A percentile compares a stretch with the other conserved stretches of the same genome.
phyloP scores from a whole-genome alignment of 2,888 invertebrate genomes.

The Drosophila pseudotalamancana region DNA sequence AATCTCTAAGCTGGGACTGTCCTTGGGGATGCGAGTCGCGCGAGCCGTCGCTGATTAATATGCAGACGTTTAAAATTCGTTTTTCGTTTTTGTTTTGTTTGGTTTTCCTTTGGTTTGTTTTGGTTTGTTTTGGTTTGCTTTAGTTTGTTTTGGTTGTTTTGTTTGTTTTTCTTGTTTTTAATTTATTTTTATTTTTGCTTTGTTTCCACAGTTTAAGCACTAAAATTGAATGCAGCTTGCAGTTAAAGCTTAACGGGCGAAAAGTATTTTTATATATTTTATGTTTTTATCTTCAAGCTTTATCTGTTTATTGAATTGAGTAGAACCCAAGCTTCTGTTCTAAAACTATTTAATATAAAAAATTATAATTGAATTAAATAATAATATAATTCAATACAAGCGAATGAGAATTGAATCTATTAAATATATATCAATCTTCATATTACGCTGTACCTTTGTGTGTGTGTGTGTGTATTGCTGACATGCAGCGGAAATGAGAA shows the following conservation, averaged over 20 bases:
- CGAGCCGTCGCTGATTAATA: conserved; percentile 64
- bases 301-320: too few species aligned
- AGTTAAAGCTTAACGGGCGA: conserved; percentile 35
- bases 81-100: conserved; percentile 37
- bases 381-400: neutral
- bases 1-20: conserved; percentile 8
- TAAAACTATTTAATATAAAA: too few species aligned
- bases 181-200: conserved; percentile 1
- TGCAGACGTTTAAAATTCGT: conserved; percentile 77
- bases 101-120: conserved; percentile 19
- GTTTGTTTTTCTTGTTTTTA: conserved; percentile 44
- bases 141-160: conserved; percentile 20
- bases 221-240: conserved; percentile 33
- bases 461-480: conserved; percentile 26
- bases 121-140: conserved; percentile 14
- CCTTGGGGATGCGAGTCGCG: conserved; percentile 25
- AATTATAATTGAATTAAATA: neutral
- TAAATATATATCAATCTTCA: neutral
- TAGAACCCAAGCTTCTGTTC: too few species aligned
- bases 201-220: conserved; percentile 29
- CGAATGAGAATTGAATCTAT: too few species aligned
- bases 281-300: neutral
- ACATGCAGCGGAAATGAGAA: conserved; percentile 65
- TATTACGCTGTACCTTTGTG: neutral
- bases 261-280: too few species aligned